These are phyloP conservation scores for Drosophila hamatofila DNA, from an alignment of 2,888 invertebrate genomes.

Conservation along the genomic window DNA sequence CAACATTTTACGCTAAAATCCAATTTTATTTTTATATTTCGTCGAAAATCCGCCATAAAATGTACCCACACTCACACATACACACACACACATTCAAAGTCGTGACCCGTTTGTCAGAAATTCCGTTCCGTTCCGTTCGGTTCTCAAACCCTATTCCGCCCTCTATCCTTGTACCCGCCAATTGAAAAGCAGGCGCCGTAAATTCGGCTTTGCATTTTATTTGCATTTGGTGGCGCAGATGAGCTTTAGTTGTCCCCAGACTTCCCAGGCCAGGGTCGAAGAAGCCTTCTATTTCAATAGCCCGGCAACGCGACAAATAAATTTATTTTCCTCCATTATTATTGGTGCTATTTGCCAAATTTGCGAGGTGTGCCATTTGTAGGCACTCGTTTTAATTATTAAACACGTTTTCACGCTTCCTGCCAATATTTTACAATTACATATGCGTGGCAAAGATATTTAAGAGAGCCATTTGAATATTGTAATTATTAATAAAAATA, in stretches of 20 bases:
- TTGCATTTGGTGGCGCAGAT: conserved; percentile 65
- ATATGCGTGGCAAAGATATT: conserved; percentile 1
- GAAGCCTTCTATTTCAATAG: conserved; percentile 54
- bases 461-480: not conserved
- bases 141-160: conserved; percentile 8
- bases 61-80: conserved; percentile 22
- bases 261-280: conserved; percentile 7
- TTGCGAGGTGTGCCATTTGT: conserved; percentile 39
- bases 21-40: conserved; percentile 79
- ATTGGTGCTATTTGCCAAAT: conserved; percentile 57
- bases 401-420: conserved; percentile 3
- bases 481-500: not conserved
- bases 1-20: conserved; percentile 76
- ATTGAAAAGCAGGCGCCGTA: conserved; percentile 68
- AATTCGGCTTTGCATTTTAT: conserved; percentile 74
- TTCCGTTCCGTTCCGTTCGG: conserved; percentile 20
- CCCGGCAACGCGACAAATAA: conserved; percentile 42
- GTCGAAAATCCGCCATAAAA: conserved; percentile 75
- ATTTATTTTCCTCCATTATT: conserved; percentile 50
- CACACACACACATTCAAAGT: not conserved
- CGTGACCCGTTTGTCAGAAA: conserved; percentile 17
- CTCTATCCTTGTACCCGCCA: conserved; percentile 26
- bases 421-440: not conserved
- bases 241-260: conserved; percentile 38
- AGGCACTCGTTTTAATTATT: conserved; percentile 23